Evolutionary conservation across 2,797 vertebrate species (phyloP).

Genomic region (Halcyon smyrnensis): DNA sequence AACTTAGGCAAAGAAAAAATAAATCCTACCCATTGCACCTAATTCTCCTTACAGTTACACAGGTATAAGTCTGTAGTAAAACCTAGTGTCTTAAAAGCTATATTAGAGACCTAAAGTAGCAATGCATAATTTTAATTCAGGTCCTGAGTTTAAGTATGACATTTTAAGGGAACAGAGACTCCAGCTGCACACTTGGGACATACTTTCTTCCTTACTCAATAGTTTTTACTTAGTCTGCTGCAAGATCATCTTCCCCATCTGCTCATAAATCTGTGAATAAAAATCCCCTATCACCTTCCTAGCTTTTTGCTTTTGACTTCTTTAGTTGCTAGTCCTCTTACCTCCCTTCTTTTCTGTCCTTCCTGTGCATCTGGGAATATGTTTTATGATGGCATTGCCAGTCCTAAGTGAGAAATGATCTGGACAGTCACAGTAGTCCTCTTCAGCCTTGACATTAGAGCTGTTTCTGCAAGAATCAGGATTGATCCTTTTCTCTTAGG

Average conservation of each 20-base stretch:
- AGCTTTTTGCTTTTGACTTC: not conserved
- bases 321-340: not conserved
- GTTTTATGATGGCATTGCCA: not conserved
- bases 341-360: not conserved
- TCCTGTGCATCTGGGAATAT: not conserved
- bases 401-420: not conserved
- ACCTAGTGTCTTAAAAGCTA: conserved; percentile 3
- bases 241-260: not conserved
- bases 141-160: not conserved
- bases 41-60: not conserved
- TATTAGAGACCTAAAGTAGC: not conserved
- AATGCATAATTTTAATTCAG: conserved; percentile 7
- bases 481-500: not conserved
- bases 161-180: not conserved
- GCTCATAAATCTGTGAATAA: not conserved
- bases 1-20: not conserved
- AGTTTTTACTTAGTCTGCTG: not conserved
- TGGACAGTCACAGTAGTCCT: not conserved
- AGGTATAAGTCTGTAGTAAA: not conserved
- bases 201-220: not conserved
- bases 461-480: not conserved
- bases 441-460: not conserved
- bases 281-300: not conserved
- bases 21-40: not conserved
- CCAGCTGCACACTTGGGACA: not conserved